A percentile compares a stretch with the other conserved stretches of the same genome.
phyloP scores from a whole-genome alignment of 2,113 vertebrate species.

The Phalacrocorax pelagicus region DNA sequence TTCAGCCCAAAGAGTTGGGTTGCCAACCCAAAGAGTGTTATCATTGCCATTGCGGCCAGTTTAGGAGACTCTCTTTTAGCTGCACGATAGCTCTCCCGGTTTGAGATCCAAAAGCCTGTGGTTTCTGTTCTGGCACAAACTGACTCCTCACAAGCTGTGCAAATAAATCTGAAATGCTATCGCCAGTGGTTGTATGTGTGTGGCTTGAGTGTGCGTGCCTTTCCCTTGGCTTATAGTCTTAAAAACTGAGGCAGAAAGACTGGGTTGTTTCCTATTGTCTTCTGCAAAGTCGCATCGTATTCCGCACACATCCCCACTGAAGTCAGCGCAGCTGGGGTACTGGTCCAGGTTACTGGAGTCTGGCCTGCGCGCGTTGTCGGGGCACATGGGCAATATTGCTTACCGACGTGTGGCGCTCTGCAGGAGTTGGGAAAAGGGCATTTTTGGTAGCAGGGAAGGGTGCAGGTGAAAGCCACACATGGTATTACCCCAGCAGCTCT shows the following conservation, averaged over 20 bases:
- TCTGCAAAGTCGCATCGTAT: neutral
- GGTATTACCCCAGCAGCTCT: neutral
- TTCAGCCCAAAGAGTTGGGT: neutral
- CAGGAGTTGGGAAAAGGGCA: neutral
- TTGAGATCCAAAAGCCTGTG: neutral
- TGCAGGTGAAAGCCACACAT: rapidly evolving
- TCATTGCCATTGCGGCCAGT: neutral
- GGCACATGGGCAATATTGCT: rapidly evolving
- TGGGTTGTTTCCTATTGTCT: rapidly evolving
- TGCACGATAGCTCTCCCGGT: neutral
- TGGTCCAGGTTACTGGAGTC: neutral
- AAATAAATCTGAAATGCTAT: neutral
- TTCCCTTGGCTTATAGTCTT: neutral
- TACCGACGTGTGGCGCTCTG: rapidly evolving
- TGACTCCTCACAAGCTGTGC: slow-evolving; percentile 15
- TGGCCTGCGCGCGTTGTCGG: neutral
- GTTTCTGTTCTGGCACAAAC: neutral
- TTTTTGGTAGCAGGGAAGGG: neutral
- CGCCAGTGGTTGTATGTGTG: neutral
- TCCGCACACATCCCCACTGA: neutral
- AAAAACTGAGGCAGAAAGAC: neutral
- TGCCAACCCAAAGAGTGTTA: neutral
- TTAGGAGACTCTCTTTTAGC: neutral
- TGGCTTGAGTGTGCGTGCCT: neutral
- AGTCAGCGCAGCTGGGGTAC: no score